Percentiles rank a stretch among this genome's conserved stretches.
Conservation (phyloP, 2,797 vertebrate genomes). For the Sebastiscus tertius region DNA sequence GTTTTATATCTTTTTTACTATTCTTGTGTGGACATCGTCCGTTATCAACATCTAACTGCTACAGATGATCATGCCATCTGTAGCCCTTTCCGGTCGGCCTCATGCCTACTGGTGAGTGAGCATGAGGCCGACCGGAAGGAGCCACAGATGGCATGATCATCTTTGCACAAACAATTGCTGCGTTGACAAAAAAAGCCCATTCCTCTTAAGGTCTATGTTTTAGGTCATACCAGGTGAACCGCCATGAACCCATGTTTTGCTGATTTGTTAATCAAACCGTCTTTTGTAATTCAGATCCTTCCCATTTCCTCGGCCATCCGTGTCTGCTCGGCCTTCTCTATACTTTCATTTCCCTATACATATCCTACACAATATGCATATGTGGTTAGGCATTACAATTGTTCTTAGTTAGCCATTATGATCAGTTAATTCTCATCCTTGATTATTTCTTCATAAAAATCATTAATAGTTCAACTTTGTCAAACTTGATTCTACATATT, state of each 20-base stretch:
- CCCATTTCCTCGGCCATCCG: background rate
- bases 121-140: background rate
- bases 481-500: background rate
- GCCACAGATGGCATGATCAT: background rate
- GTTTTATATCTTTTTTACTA: background rate
- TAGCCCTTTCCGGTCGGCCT: background rate
- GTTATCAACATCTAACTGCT: background rate
- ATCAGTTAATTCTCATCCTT: too few species aligned
- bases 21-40: background rate
- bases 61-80: background rate
- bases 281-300: background rate
- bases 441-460: too few species aligned
- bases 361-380: background rate
- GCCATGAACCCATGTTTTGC: too few species aligned
- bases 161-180: too few species aligned
- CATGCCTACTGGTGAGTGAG: background rate
- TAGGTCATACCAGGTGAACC: too few species aligned
- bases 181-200: too few species aligned
- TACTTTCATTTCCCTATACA: background rate
- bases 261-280: too few species aligned
- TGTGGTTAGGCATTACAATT: too few species aligned
- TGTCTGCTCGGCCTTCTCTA: background rate
- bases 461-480: background rate
- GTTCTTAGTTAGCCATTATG: too few species aligned
- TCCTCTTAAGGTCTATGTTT: too few species aligned